Base-by-base conservation (phyloP, 2,113 vertebrate species). In the Agapornis roseicollis region DNA sequence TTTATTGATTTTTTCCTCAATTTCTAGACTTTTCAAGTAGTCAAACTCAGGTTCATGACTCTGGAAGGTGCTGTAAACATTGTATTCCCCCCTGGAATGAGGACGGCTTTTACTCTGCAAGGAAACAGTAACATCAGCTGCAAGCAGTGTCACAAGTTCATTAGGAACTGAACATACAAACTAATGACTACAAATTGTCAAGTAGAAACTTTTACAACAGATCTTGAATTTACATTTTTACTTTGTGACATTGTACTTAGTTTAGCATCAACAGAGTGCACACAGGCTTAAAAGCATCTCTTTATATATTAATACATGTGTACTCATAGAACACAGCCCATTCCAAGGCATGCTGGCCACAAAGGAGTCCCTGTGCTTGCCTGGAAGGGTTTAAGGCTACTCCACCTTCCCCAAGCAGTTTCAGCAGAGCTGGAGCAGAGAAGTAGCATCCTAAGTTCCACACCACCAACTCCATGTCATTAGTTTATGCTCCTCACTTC, bases 11-110 rank as follows among this genome's bases (percentile, higher is more conserved):
- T 91, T 91, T 87, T 91, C 89, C 83, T 91, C 89, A n/a, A 91
- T 91, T 91, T 91, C 89, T 91, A 91, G 89, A 91, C 89, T 91
- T 91, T 91, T 91, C 89, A 91, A 91, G 89, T 91, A 91, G 89
- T 91, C 89, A 87, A 91, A 91, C 63, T 91, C 89, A 44, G 89
- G 89, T 64, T 91, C 89, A 9, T 91, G 89, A 63, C 89, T 91
- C 89, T 91, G 89, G 89, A 91, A 91, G 70, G 89, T 91, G 33
- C 83, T 91, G 77, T 91, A 91, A 91, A 91, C 89, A 70, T 91
- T 87, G 64, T 91, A 91, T 50, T 91, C 89, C 53, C 83, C 89
- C 55, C 89, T 70, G 29, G 15, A 81, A 56, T 76, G 35, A 81
- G 89, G 89, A 87, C 83, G 83, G 89, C 55, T 50, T 64, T 87